Conservation (phyloP, 2,888 invertebrate genomes). For the Melanostoma scalare region DNA sequence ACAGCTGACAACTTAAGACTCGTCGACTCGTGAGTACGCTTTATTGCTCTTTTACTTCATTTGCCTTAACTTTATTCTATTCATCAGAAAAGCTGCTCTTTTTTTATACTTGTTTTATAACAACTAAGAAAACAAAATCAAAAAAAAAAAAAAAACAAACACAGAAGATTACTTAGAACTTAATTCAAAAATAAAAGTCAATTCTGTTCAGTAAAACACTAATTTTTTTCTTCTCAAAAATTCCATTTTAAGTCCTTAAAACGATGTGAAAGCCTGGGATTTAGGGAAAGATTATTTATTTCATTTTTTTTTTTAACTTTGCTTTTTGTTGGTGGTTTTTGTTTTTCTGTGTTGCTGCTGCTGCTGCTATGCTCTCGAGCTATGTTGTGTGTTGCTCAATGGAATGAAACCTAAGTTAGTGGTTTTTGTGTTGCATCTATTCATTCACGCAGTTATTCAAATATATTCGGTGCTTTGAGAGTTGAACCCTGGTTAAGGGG, state of each 20-base stretch:
- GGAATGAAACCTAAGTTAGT: conserved; percentile 34
- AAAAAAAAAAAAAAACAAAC: not conserved
- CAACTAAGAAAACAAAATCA: not conserved
- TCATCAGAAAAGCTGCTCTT: conserved; percentile 34
- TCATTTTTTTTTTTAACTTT: conserved; percentile 12
- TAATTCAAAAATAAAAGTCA: conserved; percentile 17
- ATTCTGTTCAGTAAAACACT: conserved; percentile 43
- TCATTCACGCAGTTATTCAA: conserved; percentile 69
- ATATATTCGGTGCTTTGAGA: conserved; percentile 51
- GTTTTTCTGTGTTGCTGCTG: not conserved
- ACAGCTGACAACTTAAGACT: conserved; percentile 30
- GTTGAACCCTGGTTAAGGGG: conserved; percentile 22
- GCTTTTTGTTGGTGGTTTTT: not conserved
- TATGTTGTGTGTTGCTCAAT: conserved; percentile 4
- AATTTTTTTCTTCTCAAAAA: not conserved
- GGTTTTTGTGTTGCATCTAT: conserved; percentile 54
- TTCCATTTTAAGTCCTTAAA: conserved; percentile 39
- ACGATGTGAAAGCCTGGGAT: conserved; percentile 52
- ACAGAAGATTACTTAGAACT: conserved; percentile 29
- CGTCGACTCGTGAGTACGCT: conserved; percentile 5
- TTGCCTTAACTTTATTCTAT: conserved; percentile 15
- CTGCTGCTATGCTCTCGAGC: not conserved
- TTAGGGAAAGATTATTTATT: conserved; percentile 27
- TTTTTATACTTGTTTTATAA: not conserved
- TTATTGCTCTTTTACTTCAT: not conserved